A percentile compares a stretch with the other conserved stretches of the same genome.
Conservation (phyloP, 2,113 vertebrate species). For the Mirza zaza region DNA sequence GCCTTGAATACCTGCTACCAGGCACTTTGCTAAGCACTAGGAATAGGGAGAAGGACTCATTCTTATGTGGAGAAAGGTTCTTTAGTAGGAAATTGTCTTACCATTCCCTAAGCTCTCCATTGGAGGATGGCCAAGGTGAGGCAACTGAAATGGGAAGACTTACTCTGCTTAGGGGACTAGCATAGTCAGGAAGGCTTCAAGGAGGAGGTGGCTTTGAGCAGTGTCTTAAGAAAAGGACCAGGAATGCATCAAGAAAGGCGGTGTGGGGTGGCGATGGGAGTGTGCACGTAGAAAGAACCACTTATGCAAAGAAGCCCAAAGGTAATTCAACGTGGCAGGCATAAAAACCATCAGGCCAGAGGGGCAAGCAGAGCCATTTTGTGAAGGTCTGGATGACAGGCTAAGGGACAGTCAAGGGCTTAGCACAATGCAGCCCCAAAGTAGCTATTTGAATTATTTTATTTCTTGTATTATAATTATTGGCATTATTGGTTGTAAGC, state of each 20-base stretch:
- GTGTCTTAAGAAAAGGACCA: neutral
- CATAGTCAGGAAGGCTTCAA: neutral
- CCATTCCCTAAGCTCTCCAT: neutral
- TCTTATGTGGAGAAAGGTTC: neutral
- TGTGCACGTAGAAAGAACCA: neutral
- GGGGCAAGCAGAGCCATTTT: neutral
- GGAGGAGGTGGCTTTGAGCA: neutral
- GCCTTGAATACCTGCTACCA: neutral
- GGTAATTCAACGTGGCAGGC: neutral
- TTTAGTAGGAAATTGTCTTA: neutral
- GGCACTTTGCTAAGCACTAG: neutral
- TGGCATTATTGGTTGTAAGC: conserved; percentile 16
- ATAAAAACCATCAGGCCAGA: neutral
- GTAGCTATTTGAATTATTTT: neutral
- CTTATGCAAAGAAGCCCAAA: neutral
- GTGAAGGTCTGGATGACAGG: no score
- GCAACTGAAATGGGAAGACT: neutral
- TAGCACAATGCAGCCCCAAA: neutral
- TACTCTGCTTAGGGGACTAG: neutral
- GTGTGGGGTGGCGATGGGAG: neutral
- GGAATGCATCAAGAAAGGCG: neutral
- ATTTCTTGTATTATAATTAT: neutral
- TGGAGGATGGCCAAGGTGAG: neutral
- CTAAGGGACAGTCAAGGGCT: neutral
- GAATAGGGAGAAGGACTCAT: neutral